Evolutionary conservation across 2,888 invertebrate genomes (phyloP), one percentile per base, ranked within the genome.

Genomic region (Plebejus argus): DNA sequence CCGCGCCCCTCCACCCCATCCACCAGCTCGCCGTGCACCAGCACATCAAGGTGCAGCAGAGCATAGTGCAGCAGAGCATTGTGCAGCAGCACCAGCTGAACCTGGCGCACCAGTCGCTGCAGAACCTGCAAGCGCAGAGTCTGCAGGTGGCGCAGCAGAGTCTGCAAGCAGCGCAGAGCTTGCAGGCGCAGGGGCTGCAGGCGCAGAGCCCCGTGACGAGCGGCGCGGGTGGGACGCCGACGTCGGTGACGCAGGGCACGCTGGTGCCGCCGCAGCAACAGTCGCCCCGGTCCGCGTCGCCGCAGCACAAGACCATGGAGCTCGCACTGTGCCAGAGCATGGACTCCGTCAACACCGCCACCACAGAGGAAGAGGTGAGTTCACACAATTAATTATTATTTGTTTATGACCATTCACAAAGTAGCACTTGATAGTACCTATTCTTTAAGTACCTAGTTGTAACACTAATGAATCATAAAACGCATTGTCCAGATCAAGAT

Each of bases 301-400:
- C 93, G 79, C 93, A 91, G 80, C 91, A 93, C 86, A 92, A 94
- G 90, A 93, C 85, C 86, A 94, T 94, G 94, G 94, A 94, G 88
- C 95, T 96, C 89, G 97, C 98, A 87, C 95, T 98, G 88, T 98
- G 98, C 91, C 98, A 99, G 95, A 98, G 98, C 95, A 98, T 99
- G 98, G 99, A 99, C 95, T 98, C 98, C 86, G 99, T 99, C 90
- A 98, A 98, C 95, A 98, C 98, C 85, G 97, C 97, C 89, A 97
- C 98, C 91, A 97, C 98, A 91, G 99, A 99, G 95, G 99, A 99
- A 96, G 99, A 99, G 98, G 99, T 99, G 88, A 95, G 97, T 93
- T 6, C 8, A 23, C 8, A 4, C 12, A 66, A 66, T 15, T 12
- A 15, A 28, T 28, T 2, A 2, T 28, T 28, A 6, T 28, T 49